Percentiles rank a stretch among this genome's conserved stretches.
Evolutionary conservation across 1,140 invertebrate species (phyloP).

Genomic region (Drosophila parvula): DNA sequence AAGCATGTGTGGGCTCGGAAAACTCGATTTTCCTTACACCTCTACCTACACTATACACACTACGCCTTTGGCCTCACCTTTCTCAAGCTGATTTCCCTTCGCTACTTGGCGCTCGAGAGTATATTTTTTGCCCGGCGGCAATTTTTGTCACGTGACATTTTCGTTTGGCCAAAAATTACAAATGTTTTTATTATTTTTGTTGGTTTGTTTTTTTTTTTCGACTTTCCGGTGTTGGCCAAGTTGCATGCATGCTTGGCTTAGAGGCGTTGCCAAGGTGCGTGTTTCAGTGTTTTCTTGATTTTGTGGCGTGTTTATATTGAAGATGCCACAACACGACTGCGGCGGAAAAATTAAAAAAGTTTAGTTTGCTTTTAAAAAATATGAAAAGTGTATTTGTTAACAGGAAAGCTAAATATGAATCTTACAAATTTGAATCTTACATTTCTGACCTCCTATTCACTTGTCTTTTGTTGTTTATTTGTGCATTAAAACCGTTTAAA

Average conservation of each 20-base stretch:
- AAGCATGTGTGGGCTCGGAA: conserved; percentile 43
- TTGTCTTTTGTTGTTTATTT: conserved; percentile 7
- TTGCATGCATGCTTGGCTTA: conserved; percentile 58
- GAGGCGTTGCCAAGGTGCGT: conserved; percentile 53
- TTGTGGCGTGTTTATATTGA: conserved; percentile 47
- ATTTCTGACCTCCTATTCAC: not conserved
- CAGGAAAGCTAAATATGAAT: too few species aligned
- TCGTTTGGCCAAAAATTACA: conserved; percentile 56
- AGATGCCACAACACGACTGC: conserved; percentile 25
- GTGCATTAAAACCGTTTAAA: not conserved
- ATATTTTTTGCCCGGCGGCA: conserved; percentile 61
- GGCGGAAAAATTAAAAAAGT: not conserved
- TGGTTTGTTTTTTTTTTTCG: conserved; percentile 29
- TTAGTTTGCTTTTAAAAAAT: not conserved
- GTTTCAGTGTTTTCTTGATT: conserved; percentile 48
- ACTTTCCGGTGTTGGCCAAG: conserved; percentile 12
- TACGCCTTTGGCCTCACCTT: conserved; percentile 7
- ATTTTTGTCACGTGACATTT: conserved; percentile 77
- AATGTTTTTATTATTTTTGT: conserved; percentile 50
- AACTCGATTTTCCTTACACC: conserved; percentile 42
- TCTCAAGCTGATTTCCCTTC: conserved; percentile 16
- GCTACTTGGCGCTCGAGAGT: conserved; percentile 44
- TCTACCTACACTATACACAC: not conserved
- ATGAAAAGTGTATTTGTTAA: not conserved
- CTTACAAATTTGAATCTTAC: not conserved